phyloP scores from a whole-genome alignment of 2,888 invertebrate species.

The Andrena praecox region DNA sequence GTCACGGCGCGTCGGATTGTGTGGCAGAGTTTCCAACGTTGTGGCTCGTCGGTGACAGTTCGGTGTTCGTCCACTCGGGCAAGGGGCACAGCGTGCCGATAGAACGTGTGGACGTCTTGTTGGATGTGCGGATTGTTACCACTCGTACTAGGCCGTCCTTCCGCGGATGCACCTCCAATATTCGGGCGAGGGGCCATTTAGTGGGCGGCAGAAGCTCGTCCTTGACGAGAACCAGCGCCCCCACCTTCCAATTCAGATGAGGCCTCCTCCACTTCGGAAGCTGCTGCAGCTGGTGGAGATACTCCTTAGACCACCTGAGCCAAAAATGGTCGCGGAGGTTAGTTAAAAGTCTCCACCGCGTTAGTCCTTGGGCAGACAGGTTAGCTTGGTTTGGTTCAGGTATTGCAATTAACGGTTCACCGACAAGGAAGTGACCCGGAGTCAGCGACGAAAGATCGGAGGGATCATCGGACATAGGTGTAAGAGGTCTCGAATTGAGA shows the following conservation, averaged over 20 bases:
- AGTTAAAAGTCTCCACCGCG: not conserved
- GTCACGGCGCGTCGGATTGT: too few relatives aligned
- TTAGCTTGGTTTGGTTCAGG: not conserved
- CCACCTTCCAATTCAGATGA: not conserved
- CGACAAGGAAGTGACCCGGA: not conserved
- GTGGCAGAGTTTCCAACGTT: too few relatives aligned
- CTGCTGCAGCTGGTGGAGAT: not conserved
- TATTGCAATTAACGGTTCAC: fast-evolving
- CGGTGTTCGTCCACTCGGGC: too few relatives aligned
- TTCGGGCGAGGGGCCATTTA: not conserved
- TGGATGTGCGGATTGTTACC: not conserved
- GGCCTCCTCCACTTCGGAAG: not conserved
- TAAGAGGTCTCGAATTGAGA: not conserved
- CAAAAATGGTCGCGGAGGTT: not conserved
- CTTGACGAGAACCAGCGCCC: not conserved
- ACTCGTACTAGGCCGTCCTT: not conserved
- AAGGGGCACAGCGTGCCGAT: too few relatives aligned
- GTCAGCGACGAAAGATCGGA: not conserved
- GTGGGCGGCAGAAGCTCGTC: not conserved
- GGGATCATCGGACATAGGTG: not conserved
- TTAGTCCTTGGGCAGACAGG: not conserved
- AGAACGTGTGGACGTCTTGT: too few relatives aligned
- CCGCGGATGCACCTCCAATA: not conserved
- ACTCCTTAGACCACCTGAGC: not conserved
- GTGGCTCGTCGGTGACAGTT: too few relatives aligned